Evolutionary conservation across 2,113 vertebrate genomes (phyloP), one percentile per base, ranked within the genome.

Genomic region (Lophura nycthemera): DNA sequence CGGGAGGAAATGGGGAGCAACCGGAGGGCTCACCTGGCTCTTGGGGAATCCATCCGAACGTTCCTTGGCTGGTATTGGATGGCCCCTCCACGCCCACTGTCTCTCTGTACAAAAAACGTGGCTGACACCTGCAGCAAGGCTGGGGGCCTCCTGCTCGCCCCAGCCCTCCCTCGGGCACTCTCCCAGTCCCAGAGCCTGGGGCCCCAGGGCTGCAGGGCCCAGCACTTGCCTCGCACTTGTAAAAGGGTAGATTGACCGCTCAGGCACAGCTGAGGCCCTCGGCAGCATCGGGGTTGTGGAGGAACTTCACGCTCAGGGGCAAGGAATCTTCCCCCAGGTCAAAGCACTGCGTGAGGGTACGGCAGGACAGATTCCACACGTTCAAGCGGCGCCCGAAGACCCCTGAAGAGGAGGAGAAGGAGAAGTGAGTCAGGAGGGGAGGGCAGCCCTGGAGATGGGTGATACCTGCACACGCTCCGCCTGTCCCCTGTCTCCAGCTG

Each of bases 211-310:
- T 22, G 21, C 81, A 5, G n/a, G n/a, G n/a, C 40, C 20, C 0
- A 4, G 5, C 5, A 12, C 86, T 88, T 83, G 97, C 98, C 97
- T 97, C n/a, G 0, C 97, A 98, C 92, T 97, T 99, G 97, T 97
- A 99, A 98, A 99, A 98, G 50, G 98, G 86, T 99, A 99, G 61
- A 99, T 63, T 70, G 22, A n/a, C 98, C 98, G 2, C 93, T 86
- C 42, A 99, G 11, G 98, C 98, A 6, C 99, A 99, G 92, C 98
- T 98, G 67, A 99, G 99, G 14, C 99, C 99, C 95, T 99, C 98
- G 0, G 97, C 38, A 1, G 99, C 99, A 0, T 91, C 91, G 0
- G 99, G 99, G 75, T 98, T 77, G n/a, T 99, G 99, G 25, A 99
- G 98, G 96, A 99, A 99, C 2, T 98, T 98, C 47, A 99, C 67